These are phyloP conservation scores for Sparidentex hasta DNA, from an alignment of 2,797 vertebrate species.

Conservation along the genomic window DNA sequence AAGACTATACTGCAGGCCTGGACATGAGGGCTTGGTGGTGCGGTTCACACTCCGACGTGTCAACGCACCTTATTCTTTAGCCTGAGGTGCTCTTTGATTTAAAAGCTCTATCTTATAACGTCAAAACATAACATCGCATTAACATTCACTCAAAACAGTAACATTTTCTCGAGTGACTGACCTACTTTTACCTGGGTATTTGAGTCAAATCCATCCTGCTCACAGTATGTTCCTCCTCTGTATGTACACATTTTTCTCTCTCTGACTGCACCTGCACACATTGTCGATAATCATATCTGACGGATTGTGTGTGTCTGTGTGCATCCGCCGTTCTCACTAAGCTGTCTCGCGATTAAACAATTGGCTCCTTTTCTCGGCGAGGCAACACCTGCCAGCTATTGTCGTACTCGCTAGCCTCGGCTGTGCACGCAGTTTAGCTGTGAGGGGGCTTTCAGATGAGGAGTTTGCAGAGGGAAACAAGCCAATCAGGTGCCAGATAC, in stretches of 20 bases:
- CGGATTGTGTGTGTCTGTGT: not conserved
- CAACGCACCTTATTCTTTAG: not conserved
- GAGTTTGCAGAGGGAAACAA: constrained; percentile 50
- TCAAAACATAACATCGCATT: not conserved
- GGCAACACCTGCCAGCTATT: constrained; percentile 53
- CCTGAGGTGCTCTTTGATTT: not conserved
- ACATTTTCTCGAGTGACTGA: not conserved
- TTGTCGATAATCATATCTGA: constrained; percentile 21
- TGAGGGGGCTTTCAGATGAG: constrained; percentile 45
- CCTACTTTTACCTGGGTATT: not conserved
- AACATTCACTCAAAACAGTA: not conserved
- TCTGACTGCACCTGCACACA: constrained; percentile 22
- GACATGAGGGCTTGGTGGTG: not conserved
- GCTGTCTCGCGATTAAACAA: constrained; percentile 32
- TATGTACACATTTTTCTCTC: not conserved
- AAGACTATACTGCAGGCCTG: not conserved
- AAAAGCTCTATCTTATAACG: not conserved
- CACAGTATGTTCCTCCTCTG: not conserved
- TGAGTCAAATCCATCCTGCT: not conserved
- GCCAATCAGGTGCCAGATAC: constrained; percentile 49
- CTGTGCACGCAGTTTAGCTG: constrained; percentile 41
- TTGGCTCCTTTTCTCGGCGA: constrained; percentile 35
- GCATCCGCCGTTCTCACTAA: constrained; percentile 26
- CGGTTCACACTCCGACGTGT: not conserved
- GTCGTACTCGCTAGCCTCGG: constrained; percentile 37